A percentile compares a stretch with the other conserved stretches of the same genome.
These are phyloP conservation scores for Drosophila testacea DNA, from an alignment of 2,888 invertebrate genomes.

Conservation along the genomic window DNA sequence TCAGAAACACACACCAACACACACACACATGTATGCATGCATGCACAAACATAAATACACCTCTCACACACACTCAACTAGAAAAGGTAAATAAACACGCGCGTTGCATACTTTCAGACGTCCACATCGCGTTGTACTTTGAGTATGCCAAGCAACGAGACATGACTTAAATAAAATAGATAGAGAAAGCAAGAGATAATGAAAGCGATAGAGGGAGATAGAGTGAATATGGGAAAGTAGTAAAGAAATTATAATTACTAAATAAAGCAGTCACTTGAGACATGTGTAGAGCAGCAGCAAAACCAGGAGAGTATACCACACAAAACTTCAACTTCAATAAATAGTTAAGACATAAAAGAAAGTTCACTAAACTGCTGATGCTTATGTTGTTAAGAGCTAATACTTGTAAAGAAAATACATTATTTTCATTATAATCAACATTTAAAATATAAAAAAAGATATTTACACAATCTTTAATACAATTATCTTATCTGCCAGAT, in stretches of 20 bases:
- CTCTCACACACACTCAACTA: slow-evolving; percentile 32
- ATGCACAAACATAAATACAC: slow-evolving; percentile 11
- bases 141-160: slow-evolving; percentile 53
- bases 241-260: slow-evolving; percentile 74
- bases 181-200: slow-evolving; percentile 6
- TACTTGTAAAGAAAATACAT: neutral
- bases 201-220: neutral
- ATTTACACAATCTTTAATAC: no score
- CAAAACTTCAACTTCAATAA: slow-evolving; percentile 3
- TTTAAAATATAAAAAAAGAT: no score
- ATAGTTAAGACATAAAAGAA: slow-evolving; percentile 5
- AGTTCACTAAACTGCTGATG: slow-evolving; percentile 8
- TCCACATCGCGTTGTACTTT: slow-evolving; percentile 22
- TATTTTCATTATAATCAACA: neutral
- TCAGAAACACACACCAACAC: slow-evolving; percentile 49
- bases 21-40: slow-evolving; percentile 7
- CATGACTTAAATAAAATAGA: slow-evolving; percentile 26
- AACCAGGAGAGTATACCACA: neutral
- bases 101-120: slow-evolving; percentile 56
- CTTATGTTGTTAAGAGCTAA: neutral
- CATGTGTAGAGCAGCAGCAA: slow-evolving; percentile 35
- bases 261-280: slow-evolving; percentile 74
- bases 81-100: slow-evolving; percentile 72
- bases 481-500: no score
- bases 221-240: slow-evolving; percentile 5